Evolutionary conservation across 2,113 vertebrate genomes (phyloP).

Genomic region (Psammodynastes pulverulentus): DNA sequence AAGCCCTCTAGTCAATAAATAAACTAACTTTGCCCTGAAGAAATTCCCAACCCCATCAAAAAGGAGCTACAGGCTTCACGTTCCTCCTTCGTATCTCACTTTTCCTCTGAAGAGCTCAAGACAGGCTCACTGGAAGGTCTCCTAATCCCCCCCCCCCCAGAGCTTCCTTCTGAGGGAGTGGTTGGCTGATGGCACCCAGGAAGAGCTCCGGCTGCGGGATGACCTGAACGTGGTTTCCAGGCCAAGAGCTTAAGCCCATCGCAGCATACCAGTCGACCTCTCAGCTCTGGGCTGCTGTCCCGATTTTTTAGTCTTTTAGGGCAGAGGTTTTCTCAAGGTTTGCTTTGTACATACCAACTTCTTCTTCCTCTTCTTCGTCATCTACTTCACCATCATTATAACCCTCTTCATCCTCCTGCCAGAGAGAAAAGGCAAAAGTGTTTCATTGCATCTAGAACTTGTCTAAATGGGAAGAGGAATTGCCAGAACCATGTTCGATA

Average conservation of each 20-base stretch:
- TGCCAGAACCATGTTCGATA: no score
- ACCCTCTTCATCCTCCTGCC: constrained; percentile 84
- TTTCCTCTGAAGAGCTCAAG: background rate
- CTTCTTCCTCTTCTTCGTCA: constrained; percentile 83
- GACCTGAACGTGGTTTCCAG: background rate
- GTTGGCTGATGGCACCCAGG: background rate
- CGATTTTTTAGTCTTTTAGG: no score
- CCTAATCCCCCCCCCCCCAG: background rate
- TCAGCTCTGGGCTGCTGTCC: background rate
- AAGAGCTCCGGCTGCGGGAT: background rate
- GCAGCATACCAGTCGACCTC: no score
- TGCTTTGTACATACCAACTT: constrained; percentile 60
- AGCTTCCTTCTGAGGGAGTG: background rate
- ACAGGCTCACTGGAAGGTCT: background rate
- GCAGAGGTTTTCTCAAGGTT: background rate
- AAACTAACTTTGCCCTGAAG: background rate
- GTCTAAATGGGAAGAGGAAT: background rate
- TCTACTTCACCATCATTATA: constrained; percentile 84
- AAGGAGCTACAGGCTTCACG: background rate
- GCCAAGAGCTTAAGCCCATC: background rate
- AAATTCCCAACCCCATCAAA: background rate
- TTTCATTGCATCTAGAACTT: background rate
- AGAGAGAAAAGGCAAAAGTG: accelerated
- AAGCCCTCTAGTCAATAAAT: background rate
- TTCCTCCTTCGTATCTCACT: background rate